Conservation (phyloP, 2,888 invertebrate genomes). For the Netelia fuscicornis region DNA sequence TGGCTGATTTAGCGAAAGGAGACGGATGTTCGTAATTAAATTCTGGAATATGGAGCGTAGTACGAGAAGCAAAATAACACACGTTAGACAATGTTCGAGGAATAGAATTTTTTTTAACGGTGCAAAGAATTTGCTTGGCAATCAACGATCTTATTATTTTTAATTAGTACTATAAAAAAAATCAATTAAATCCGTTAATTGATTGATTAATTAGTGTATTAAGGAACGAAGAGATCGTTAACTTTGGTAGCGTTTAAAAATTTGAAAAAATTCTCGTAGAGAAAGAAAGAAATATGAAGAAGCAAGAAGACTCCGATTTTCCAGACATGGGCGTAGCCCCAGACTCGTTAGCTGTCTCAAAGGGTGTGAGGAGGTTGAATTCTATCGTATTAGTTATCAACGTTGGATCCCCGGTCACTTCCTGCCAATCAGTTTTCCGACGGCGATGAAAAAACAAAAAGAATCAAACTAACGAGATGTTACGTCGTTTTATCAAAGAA, state of each 20-base stretch:
- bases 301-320: not conserved
- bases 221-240: too few relatives aligned
- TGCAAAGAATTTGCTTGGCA: not conserved
- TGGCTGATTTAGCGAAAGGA: slow-evolving; percentile 75
- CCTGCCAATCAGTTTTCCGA: slow-evolving; percentile 58
- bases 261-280: not conserved
- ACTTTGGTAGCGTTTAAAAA: too few relatives aligned
- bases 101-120: not conserved
- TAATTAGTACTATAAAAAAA: too few relatives aligned
- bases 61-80: slow-evolving; percentile 40
- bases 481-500: slow-evolving; percentile 53
- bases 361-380: slow-evolving; percentile 12
- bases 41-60: slow-evolving; percentile 59
- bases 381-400: slow-evolving; percentile 17
- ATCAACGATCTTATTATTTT: too few relatives aligned
- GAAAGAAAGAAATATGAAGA: not conserved
- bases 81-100: not conserved
- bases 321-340: slow-evolving; percentile 29
- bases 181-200: too few relatives aligned
- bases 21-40: slow-evolving; percentile 73
- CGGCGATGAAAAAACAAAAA: slow-evolving; percentile 51
- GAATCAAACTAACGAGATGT: slow-evolving; percentile 23
- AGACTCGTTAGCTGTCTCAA: slow-evolving; percentile 44
- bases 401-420: slow-evolving; percentile 43
- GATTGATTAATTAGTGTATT: too few relatives aligned